Conservation (phyloP, 2,797 vertebrate genomes). For the Diglossa cyanea region DNA sequence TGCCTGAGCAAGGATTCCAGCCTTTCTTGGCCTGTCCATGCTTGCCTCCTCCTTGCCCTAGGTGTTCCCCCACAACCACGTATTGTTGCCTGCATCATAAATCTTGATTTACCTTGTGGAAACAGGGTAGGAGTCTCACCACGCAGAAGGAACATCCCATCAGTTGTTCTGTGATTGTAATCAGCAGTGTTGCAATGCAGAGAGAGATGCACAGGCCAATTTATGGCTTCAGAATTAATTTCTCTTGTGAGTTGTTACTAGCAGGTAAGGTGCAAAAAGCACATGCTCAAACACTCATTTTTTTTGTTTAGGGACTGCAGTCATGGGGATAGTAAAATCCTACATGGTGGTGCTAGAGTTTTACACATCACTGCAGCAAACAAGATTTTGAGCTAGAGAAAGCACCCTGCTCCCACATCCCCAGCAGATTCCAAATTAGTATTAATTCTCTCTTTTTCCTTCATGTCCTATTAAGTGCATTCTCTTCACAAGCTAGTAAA, state of each 20-base stretch:
- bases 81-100: not conserved
- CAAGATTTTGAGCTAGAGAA: not conserved
- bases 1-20: not conserved
- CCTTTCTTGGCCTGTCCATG: not conserved
- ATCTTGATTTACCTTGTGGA: rapidly evolving
- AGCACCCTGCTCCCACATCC: not conserved
- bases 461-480: rapidly evolving
- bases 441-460: not conserved
- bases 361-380: not conserved
- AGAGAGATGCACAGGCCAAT: not conserved
- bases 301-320: not conserved
- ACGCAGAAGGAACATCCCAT: rapidly evolving
- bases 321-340: not conserved
- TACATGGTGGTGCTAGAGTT: not conserved
- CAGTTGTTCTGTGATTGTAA: not conserved
- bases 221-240: not conserved
- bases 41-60: not conserved
- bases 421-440: not conserved
- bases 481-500: not conserved
- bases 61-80: rapidly evolving
- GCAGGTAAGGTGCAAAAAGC: not conserved
- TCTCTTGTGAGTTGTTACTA: not conserved
- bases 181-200: not conserved
- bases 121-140: rapidly evolving
- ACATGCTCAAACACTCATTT: not conserved